phyloP scores from a whole-genome alignment of 64 coral and sea anemone genomes.

The Stichodactyla helianthus region DNA sequence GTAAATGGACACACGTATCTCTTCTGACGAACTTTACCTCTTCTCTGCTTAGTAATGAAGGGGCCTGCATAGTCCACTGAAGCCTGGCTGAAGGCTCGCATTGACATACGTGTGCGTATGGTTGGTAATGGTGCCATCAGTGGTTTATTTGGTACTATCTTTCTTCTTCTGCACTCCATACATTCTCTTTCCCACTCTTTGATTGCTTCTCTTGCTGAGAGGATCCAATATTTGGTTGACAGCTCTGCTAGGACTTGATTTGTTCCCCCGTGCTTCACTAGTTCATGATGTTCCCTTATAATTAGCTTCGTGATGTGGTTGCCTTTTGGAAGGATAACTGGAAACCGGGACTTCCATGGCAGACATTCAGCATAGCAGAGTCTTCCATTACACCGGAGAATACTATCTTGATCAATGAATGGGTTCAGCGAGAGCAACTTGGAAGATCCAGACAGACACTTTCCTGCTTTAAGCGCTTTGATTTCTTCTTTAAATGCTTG shows the following conservation, averaged over 20 bases:
- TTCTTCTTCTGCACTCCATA: slow-evolving; percentile 30
- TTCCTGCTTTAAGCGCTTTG: background rate
- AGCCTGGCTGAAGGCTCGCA: slow-evolving; percentile 12
- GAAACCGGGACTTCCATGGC: slow-evolving; percentile 31
- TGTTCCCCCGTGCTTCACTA: slow-evolving; percentile 42
- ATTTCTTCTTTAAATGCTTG: slow-evolving; percentile 27
- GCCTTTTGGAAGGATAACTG: slow-evolving; percentile 27
- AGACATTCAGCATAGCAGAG: slow-evolving; percentile 41
- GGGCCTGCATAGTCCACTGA: slow-evolving; percentile 34
- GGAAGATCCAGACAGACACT: slow-evolving; percentile 16
- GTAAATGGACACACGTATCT: slow-evolving; percentile 23
- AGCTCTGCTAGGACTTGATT: slow-evolving; percentile 38
- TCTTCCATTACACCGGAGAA: slow-evolving; percentile 27
- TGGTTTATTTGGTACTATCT: slow-evolving; percentile 22
- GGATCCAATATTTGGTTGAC: slow-evolving; percentile 45
- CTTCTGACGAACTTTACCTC: slow-evolving; percentile 16
- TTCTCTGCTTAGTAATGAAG: slow-evolving; percentile 16
- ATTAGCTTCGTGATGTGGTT: slow-evolving; percentile 48
- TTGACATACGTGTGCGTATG: slow-evolving; percentile 2
- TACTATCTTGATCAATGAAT: slow-evolving; percentile 20
- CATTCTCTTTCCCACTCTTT: slow-evolving; percentile 52
- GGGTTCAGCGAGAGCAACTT: slow-evolving; percentile 30
- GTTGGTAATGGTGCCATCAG: slow-evolving; percentile 52
- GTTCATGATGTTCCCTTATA: slow-evolving; percentile 50
- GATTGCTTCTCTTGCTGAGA: slow-evolving; percentile 50